phyloP scores from a whole-genome alignment of 2,113 vertebrate species.

The Varanus salvator region DNA sequence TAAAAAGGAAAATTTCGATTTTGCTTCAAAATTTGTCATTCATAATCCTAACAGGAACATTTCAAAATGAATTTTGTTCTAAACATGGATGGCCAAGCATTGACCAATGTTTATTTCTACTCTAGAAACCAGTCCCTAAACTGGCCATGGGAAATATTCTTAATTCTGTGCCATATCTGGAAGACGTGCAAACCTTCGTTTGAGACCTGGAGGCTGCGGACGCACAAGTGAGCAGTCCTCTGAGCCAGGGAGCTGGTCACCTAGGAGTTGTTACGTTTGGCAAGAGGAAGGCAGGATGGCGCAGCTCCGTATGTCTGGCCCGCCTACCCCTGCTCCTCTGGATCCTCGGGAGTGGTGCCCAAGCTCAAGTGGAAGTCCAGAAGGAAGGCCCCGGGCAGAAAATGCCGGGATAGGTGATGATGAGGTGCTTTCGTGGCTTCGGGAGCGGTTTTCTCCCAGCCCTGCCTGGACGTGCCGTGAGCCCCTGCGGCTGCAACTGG shows the following conservation, averaged over 20 bases:
- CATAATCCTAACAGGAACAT: not conserved
- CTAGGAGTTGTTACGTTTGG: not conserved
- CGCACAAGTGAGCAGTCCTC: not conserved
- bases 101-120: not conserved
- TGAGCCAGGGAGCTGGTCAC: not conserved
- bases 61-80: not conserved
- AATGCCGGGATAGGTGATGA: not conserved
- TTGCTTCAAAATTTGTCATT: not conserved
- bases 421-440: not conserved
- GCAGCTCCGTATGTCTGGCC: no score
- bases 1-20: not conserved
- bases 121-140: not conserved
- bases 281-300: no score
- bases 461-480: not conserved
- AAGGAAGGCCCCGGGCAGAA: not conserved
- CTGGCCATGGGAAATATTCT: not conserved
- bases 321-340: not conserved
- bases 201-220: not conserved
- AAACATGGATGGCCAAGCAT: not conserved
- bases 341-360: not conserved
- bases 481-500: no score
- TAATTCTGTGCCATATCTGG: not conserved
- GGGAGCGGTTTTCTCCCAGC: not conserved
- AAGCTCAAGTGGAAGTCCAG: not conserved
- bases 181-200: not conserved